Base-by-base conservation (phyloP, 2,888 invertebrate genomes). In the Caenorhabditis sinica region DNA sequence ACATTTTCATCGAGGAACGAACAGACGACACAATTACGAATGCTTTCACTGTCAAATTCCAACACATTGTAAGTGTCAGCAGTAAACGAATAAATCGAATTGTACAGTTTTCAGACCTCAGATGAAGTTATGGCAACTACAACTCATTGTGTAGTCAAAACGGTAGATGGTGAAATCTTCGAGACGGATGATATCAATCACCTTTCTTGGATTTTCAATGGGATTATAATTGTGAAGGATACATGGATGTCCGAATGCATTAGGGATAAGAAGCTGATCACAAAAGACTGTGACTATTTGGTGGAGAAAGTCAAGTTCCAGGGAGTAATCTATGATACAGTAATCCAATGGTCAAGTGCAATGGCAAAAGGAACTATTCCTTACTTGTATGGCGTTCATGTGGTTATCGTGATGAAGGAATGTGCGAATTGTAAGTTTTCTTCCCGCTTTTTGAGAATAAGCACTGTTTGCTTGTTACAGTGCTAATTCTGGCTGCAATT, bases 211-310 rank as follows among this genome's bases (percentile, higher is more conserved):
- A 63, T 77, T 0, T 77, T 77, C 69, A 49, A n/a, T 43, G 77
- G 69, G 13, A 33, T 53, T n/a, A 77, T 77, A n/a, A 77, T 77
- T 17, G 77, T 77, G 20, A 69, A 63, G 15, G 77, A 77, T 4
- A 6, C 51, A 11, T 77, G 77, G 77, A 77, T 77, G 69, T 2
- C 36, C 1, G 77, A 77, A 0, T 77, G 77, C 63, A 23, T 77
- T 25, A 45, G 28, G 28, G 23, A 77, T 25, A 25, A 49, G 30
- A 77, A 63, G 11, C 1, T 61, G 25, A 61, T 77, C 53, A n/a
- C 11, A 4, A 20, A 69, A 30, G 77, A 77, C 23, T 25, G n/a
- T 8, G 13, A 69, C 11, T 77, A 63, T 43, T 53, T 77, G 9
- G 69, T 77, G n/a, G 69, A 77, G 15, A 36, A 63, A 9, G 56